A percentile compares a stretch with the other conserved stretches of the same genome.
Evolutionary conservation across 2,113 vertebrate genomes (phyloP).

Genomic region (Rhinolophus ferrumequinum): DNA sequence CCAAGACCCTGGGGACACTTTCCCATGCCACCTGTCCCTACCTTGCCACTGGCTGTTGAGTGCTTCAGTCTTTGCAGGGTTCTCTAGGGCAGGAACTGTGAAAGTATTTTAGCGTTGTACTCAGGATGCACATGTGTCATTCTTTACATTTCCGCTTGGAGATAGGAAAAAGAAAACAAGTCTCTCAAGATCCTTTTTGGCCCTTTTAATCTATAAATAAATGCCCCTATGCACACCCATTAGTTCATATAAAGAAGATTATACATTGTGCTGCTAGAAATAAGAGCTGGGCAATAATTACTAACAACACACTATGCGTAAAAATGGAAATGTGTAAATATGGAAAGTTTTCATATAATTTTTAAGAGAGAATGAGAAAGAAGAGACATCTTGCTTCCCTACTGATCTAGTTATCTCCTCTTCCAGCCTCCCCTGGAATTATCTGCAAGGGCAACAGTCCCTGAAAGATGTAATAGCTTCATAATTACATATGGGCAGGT

Average conservation of each 20-base stretch:
- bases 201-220: not conserved
- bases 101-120: not conserved
- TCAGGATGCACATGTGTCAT: not conserved
- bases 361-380: not conserved
- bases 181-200: not conserved
- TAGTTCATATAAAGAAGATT: not conserved
- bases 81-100: not conserved
- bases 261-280: not conserved
- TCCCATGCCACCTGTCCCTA: not conserved
- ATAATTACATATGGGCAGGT: not conserved
- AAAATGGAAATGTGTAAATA: not conserved
- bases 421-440: not conserved
- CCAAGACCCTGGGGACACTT: not conserved
- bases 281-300: not conserved
- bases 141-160: not conserved
- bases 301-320: not conserved
- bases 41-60: not conserved
- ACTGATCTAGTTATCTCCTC: constrained; percentile 29
- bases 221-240: not conserved
- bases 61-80: not conserved
- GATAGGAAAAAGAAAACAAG: not conserved
- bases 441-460: not conserved
- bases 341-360: not conserved
- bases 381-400: not conserved
- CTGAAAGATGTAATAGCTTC: not conserved